Percentiles rank a stretch among this genome's conserved stretches.
These are phyloP conservation scores for Silurus aristotelis DNA, from an alignment of 2,797 vertebrate genomes.

Conservation along the genomic window DNA sequence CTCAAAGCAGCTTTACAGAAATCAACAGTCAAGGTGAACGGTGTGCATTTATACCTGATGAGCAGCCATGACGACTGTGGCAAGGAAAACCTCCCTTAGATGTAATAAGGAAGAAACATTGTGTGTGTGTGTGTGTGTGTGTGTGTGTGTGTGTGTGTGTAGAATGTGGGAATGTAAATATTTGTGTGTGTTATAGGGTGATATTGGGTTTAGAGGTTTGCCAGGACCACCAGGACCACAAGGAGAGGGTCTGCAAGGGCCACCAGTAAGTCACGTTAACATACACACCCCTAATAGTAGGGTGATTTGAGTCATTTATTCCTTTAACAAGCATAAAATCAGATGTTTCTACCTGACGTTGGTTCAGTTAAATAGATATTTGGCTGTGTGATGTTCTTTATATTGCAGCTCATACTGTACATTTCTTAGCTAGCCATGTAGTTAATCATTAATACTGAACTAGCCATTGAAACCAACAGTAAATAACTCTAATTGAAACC, in stretches of 20 bases:
- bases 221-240: constrained; percentile 79
- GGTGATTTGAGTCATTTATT: neutral
- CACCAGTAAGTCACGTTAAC: constrained; percentile 71
- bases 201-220: constrained; percentile 82
- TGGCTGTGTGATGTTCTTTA: neutral
- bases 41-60: too few relatives aligned
- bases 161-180: neutral
- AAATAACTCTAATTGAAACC: neutral
- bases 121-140: neutral
- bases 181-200: constrained; percentile 73
- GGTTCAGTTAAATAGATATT: neutral
- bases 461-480: neutral
- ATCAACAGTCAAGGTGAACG: too few relatives aligned
- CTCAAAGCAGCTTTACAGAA: too few relatives aligned
- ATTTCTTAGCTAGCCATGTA: too few relatives aligned
- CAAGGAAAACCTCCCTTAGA: too few relatives aligned
- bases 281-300: neutral
- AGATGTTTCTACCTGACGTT: neutral
- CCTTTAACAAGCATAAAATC: neutral
- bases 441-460: neutral
- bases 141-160: neutral
- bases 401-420: too few relatives aligned
- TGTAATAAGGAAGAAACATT: too few relatives aligned
- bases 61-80: too few relatives aligned
- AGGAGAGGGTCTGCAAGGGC: constrained; percentile 87